A percentile compares a stretch with the other conserved stretches of the same genome.
phyloP scores from a whole-genome alignment of 2,797 vertebrate species.

The Rhincodon typus region DNA sequence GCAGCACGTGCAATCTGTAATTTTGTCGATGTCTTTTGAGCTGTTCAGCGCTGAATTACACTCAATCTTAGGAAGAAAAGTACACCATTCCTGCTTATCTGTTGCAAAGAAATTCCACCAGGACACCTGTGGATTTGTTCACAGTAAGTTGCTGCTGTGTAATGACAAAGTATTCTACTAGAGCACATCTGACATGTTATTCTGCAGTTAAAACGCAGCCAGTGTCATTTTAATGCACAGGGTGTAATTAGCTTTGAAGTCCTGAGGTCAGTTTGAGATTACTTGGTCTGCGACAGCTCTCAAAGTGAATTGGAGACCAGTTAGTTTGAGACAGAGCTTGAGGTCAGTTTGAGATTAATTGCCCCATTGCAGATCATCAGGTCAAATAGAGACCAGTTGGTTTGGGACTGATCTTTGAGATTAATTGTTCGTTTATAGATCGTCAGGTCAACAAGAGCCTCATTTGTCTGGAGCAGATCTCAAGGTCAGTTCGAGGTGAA shows the following conservation, averaged over 20 bases:
- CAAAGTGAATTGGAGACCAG: not conserved
- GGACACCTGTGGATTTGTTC: not conserved
- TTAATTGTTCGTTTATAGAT: not conserved
- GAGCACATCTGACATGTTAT: not conserved
- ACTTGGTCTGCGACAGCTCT: not conserved
- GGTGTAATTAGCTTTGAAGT: not conserved
- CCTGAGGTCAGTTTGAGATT: not conserved
- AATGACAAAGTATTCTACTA: no score
- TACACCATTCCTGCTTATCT: not conserved
- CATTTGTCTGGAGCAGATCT: not conserved
- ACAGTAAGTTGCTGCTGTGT: not conserved
- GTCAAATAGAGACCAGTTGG: not conserved
- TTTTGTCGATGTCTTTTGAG: not conserved
- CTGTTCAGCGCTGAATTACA: not conserved
- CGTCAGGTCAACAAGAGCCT: not conserved
- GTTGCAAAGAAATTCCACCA: not conserved
- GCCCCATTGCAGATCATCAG: no score
- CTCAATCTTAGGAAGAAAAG: not conserved
- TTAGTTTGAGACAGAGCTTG: not conserved
- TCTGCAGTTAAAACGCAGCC: no score
- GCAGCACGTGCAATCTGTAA: conserved; percentile 4
- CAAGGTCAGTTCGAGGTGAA: not conserved
- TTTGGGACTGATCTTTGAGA: not conserved
- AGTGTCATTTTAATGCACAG: not conserved
- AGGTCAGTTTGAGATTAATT: not conserved